phyloP scores from a whole-genome alignment of 2,113 vertebrate species.

The Megaptera novaeangliae region DNA sequence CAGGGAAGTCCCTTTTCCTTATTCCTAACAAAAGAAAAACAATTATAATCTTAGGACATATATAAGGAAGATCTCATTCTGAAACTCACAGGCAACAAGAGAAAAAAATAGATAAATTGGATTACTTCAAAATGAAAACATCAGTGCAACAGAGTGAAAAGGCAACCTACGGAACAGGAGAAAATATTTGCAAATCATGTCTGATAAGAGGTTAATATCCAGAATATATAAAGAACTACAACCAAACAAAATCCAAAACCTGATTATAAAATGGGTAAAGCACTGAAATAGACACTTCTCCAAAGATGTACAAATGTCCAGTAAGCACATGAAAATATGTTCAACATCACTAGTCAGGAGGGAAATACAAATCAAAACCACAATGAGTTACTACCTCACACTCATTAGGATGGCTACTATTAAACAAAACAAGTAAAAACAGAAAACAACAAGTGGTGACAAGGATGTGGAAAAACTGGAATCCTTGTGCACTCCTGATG shows the following conservation, averaged over 20 bases:
- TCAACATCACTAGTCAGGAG: neutral
- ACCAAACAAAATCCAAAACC: neutral
- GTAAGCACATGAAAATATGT: neutral
- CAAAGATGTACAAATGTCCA: neutral
- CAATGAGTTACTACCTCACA: neutral
- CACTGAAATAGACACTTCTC: neutral
- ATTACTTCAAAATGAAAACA: neutral
- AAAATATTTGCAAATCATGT: neutral
- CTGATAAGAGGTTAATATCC: neutral
- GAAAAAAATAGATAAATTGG: neutral
- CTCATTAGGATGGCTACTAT: neutral
- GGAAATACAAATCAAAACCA: neutral
- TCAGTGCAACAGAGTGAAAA: neutral
- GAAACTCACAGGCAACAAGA: slow-evolving; percentile 2
- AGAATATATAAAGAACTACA: neutral
- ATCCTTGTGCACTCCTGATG: neutral
- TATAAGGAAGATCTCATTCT: neutral
- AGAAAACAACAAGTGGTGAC: neutral
- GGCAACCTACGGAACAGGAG: neutral
- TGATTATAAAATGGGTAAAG: neutral
- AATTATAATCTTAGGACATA: neutral
- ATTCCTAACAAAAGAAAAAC: slow-evolving; percentile 6
- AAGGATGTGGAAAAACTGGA: neutral
- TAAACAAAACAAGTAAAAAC: neutral
- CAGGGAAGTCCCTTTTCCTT: neutral